phyloP scores from a whole-genome alignment of 2,888 invertebrate genomes.

The Gerris lacustris region DNA sequence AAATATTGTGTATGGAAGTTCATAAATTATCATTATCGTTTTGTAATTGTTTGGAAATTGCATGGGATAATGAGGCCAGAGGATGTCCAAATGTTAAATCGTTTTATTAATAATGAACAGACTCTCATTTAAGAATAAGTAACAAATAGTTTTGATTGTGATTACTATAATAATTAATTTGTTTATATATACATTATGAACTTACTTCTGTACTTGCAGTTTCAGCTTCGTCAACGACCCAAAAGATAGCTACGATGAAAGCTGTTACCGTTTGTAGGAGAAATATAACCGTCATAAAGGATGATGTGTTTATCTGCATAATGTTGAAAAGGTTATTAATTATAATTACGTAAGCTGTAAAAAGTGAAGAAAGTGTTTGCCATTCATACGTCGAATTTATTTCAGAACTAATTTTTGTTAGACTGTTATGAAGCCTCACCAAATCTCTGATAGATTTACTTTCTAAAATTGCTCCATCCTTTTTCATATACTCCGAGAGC shows the following conservation, averaged over 20 bases:
- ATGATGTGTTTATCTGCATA: background rate
- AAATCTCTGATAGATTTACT: background rate
- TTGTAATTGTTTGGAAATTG: too few species aligned
- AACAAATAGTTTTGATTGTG: too few species aligned
- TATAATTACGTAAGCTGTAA: background rate
- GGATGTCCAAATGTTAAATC: too few species aligned
- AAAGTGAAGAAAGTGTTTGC: background rate
- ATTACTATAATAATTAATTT: background rate
- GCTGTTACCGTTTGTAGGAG: background rate
- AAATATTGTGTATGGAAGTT: too few species aligned
- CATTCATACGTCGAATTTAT: background rate
- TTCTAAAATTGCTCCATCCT: background rate
- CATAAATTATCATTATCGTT: too few species aligned
- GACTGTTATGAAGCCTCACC: background rate
- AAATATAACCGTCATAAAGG: background rate
- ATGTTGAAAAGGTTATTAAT: background rate
- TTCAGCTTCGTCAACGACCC: constrained; percentile 3
- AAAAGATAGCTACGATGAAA: background rate
- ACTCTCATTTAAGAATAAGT: too few species aligned
- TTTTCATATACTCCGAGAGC: background rate
- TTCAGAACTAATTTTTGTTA: background rate
- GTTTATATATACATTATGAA: background rate
- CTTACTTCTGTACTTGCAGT: background rate
- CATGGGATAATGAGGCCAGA: too few species aligned
- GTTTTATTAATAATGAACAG: too few species aligned